A percentile compares a stretch with the other conserved stretches of the same genome.
phyloP scores from a whole-genome alignment of 1,140 invertebrate genomes.

The Probaryconus sp. region DNA sequence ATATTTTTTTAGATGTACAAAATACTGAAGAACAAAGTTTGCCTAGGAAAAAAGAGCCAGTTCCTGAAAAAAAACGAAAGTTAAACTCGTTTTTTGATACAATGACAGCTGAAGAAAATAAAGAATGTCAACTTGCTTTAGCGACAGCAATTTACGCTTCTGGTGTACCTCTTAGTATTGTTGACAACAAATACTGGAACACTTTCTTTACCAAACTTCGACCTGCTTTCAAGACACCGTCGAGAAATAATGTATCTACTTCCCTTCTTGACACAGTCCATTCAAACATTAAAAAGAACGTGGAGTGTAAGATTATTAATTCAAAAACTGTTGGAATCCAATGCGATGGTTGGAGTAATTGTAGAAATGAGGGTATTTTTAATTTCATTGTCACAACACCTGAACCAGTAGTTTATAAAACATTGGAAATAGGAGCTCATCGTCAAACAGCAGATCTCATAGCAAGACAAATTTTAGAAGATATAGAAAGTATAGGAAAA shows the following conservation, averaged over 20 bases:
- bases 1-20: background rate
- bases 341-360: slow-evolving; percentile 62
- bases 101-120: slow-evolving; percentile 22
- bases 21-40: background rate
- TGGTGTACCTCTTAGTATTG: slow-evolving; percentile 4
- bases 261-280: too few species aligned
- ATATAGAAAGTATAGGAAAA: slow-evolving; percentile 44
- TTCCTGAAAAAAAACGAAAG: slow-evolving; percentile 24
- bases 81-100: slow-evolving; percentile 11
- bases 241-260: slow-evolving; percentile 13
- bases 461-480: slow-evolving; percentile 21
- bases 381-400: slow-evolving; percentile 60
- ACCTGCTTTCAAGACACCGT: slow-evolving; percentile 19
- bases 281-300: too few species aligned
- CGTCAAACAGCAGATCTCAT: slow-evolving; percentile 46
- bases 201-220: slow-evolving; percentile 14
- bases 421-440: slow-evolving; percentile 30
- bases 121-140: slow-evolving; percentile 23
- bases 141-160: slow-evolving; percentile 25
- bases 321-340: slow-evolving; percentile 42
- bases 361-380: slow-evolving; percentile 38
- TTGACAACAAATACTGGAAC: slow-evolving; percentile 19
- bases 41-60: too few species aligned
- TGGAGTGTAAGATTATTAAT: too few species aligned
- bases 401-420: slow-evolving; percentile 57